Conservation (phyloP, 2,797 vertebrate genomes). For the Mormyrus hasselquistii region DNA sequence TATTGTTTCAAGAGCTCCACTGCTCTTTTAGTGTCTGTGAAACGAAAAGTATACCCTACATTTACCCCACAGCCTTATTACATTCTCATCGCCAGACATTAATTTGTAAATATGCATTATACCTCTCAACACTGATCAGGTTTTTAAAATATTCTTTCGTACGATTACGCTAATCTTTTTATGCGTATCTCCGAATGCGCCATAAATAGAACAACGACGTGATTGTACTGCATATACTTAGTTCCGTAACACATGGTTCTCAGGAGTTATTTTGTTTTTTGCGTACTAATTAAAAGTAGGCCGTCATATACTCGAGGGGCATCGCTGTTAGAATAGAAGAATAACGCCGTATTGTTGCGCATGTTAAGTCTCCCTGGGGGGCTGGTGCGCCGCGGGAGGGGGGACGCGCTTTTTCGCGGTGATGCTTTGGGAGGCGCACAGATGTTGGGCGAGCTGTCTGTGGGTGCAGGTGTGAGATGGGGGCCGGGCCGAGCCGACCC, state of each 20-base stretch:
- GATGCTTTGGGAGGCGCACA: not conserved
- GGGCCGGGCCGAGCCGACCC: not conserved
- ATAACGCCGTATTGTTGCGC: not conserved
- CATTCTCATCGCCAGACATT: not conserved
- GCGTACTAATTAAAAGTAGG: not conserved
- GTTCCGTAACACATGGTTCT: not conserved
- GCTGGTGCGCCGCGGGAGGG: not conserved
- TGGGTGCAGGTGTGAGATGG: not conserved
- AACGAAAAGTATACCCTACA: slow-evolving; percentile 29
- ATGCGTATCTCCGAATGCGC: not conserved
- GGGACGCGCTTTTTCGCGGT: not conserved
- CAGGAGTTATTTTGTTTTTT: not conserved
- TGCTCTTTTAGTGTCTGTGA: slow-evolving; percentile 75
- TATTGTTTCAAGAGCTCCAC: slow-evolving; percentile 75
- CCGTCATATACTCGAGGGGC: not conserved
- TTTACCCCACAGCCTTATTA: not conserved
- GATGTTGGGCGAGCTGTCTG: not conserved
- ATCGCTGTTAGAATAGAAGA: not conserved
- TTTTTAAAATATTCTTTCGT: not conserved
- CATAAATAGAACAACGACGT: not conserved
- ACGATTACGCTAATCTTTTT: not conserved
- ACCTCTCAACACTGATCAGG: not conserved
- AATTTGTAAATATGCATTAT: not conserved
- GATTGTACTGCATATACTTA: not conserved
- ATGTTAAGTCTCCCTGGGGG: not conserved